Evolutionary conservation across 2,113 vertebrate species (phyloP), one percentile per base, ranked within the genome.

Genomic region (Nycticebus coucang): DNA sequence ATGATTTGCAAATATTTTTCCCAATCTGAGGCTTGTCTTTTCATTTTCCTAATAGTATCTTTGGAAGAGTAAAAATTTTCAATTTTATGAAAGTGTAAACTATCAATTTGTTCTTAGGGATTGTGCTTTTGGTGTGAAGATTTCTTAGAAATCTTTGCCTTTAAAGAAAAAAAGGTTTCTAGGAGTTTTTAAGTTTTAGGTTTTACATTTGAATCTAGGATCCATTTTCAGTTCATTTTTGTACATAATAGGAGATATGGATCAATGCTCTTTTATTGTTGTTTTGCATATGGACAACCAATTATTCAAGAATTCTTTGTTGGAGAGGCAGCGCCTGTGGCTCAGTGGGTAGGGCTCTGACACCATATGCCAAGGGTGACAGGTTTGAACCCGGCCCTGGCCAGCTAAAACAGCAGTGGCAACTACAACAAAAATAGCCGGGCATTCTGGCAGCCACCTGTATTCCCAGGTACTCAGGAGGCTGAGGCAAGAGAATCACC

Each of bases 1-100:
- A 53, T 66, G 33, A 95, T 68, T 93, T 88, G 2, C 22, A 77
- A 95, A 37, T 80, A 33, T 69, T 64, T 95, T 87, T 69, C 59
- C 19, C 0, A 50, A 33, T 82, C 68, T 74, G 33, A 83, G 19
- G n/a, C 35, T 86, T 91, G 45, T 68, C 79, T 83, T 95, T 92
- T 82, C 80, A 79, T 62, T 90, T 60, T 94, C n/a, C 75, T 78
- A 87, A 93, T 2, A 60, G 24, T 71, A 0, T 78, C 60, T 87
- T 77, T 74, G 26, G 41, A 85, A 84, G 41, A 89, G 59, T 1
- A 69, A 33, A 88, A 50, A 7, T 84, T 74, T 91, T 79, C 9
- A 93, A 59, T 69, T 84, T 77, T 57, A 15, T 87, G 10, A 5
- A 89, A 92, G 33, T 82, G 2, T 5, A 81, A 53, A 45, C 69